phyloP scores from a whole-genome alignment of 2,113 vertebrate species.

The Dasypus novemcinctus region DNA sequence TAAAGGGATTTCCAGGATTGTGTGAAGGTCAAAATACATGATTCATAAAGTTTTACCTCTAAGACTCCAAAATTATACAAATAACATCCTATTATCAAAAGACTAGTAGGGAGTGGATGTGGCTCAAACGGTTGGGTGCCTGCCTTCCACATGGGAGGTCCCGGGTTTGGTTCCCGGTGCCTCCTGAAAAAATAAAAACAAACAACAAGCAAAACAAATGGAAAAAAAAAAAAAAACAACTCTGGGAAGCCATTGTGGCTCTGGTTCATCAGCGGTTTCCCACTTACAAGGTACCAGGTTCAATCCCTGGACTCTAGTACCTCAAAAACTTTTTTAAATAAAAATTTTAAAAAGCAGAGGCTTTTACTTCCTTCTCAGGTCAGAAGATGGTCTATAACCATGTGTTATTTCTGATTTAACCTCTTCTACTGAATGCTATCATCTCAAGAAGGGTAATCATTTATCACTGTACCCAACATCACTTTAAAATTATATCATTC shows the following conservation, averaged over 20 bases:
- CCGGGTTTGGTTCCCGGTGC: no score
- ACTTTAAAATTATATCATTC: slow-evolving; percentile 7
- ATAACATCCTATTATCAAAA: neutral
- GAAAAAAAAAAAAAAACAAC: no score
- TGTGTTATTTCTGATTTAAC: neutral
- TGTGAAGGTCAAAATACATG: neutral
- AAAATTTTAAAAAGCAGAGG: neutral
- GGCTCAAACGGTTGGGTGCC: no score
- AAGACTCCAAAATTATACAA: neutral
- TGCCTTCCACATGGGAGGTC: no score
- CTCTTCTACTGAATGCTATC: neutral
- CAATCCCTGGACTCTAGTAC: no score
- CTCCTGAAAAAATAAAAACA: no score
- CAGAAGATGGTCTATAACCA: neutral
- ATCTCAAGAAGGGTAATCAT: neutral
- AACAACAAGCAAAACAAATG: no score
- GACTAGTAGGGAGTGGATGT: no score
- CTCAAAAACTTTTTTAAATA: no score
- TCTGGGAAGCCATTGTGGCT: no score
- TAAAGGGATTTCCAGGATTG: neutral
- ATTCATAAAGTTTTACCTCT: neutral
- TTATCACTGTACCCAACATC: neutral
- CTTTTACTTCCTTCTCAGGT: neutral
- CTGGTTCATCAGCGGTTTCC: no score
- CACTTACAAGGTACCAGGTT: no score